These are phyloP conservation scores for Pteria penguin DNA, from an alignment of 2,888 invertebrate species.

Conservation along the genomic window DNA sequence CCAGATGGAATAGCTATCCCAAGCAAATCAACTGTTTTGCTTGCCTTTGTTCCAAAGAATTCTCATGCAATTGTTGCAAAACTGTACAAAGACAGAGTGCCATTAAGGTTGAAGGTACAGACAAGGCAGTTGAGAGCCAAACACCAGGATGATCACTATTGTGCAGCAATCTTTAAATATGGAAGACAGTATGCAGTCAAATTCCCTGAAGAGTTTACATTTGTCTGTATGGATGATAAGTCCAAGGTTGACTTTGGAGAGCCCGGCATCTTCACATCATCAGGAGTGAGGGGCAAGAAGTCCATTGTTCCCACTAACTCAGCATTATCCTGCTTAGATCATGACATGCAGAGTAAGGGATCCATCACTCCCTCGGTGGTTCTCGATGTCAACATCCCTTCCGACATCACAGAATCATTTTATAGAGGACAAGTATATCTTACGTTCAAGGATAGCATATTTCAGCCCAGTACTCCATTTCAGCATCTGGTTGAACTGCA, in stretches of 20 bases:
- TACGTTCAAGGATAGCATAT: constrained; percentile 45
- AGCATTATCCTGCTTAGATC: constrained; percentile 39
- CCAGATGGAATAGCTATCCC: constrained; percentile 45
- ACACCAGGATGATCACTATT: constrained; percentile 30
- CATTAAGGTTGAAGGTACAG: constrained; percentile 13
- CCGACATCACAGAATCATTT: constrained; percentile 34
- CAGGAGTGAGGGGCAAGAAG: constrained; percentile 52
- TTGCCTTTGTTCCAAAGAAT: no score
- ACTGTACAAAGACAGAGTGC: constrained; percentile 11
- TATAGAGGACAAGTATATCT: constrained; percentile 47
- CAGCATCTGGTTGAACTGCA: constrained; percentile 9
- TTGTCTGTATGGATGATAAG: constrained; percentile 49
- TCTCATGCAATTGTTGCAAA: no score
- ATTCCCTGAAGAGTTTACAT: constrained; percentile 8
- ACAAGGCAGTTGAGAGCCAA: constrained; percentile 25
- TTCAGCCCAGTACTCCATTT: constrained; percentile 35
- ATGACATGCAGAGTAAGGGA: constrained; percentile 46
- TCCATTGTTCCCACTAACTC: constrained; percentile 39
- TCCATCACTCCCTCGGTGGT: constrained; percentile 50
- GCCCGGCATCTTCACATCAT: constrained; percentile 26
- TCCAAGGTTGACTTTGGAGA: constrained; percentile 48
- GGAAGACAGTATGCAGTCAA: constrained; percentile 12
- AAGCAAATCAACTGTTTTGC: no score
- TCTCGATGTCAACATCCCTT: constrained; percentile 40
- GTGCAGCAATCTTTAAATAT: constrained; percentile 32